Conservation (phyloP, 2,113 vertebrate species). For the Myotis lucifugus region DNA sequence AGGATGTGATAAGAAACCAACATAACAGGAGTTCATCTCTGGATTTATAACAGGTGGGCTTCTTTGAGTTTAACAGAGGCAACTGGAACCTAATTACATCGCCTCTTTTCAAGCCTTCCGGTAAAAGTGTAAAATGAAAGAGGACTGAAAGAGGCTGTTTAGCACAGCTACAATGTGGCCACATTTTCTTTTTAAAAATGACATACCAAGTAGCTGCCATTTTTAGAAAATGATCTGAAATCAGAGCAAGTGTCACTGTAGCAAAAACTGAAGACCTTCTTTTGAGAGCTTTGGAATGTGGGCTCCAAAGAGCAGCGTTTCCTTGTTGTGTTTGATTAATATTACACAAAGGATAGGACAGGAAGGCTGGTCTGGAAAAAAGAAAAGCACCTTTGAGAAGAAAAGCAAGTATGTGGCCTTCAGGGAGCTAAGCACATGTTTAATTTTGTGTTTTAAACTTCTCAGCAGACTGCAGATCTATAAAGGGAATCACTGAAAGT, state of each 20-base stretch:
- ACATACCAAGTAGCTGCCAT: neutral
- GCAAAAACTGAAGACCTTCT: slow-evolving; percentile 32
- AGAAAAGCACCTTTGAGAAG: slow-evolving; percentile 56
- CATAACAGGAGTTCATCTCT: slow-evolving; percentile 19
- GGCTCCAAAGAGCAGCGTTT: neutral
- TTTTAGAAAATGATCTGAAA: slow-evolving; percentile 61
- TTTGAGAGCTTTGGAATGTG: slow-evolving; percentile 40
- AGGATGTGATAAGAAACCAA: slow-evolving; percentile 56
- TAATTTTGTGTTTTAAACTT: slow-evolving; percentile 73
- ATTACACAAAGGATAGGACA: neutral
- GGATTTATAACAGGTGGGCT: neutral
- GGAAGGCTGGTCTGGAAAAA: slow-evolving; percentile 55
- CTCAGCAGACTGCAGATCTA: slow-evolving; percentile 74
- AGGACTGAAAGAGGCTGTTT: slow-evolving; percentile 47
- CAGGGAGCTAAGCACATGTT: slow-evolving; percentile 48
- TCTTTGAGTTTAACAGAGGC: slow-evolving; percentile 53
- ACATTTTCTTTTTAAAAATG: slow-evolving; percentile 45
- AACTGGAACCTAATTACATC: slow-evolving; percentile 51
- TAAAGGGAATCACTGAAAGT: slow-evolving; percentile 75
- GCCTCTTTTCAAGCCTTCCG: neutral
- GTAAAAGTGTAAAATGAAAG: slow-evolving; percentile 37
- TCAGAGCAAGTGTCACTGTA: slow-evolving; percentile 4
- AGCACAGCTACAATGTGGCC: slow-evolving; percentile 18
- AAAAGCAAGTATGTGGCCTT: slow-evolving; percentile 59
- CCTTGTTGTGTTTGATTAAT: slow-evolving; percentile 61